Evolutionary conservation across 2,888 invertebrate species (phyloP).

Genomic region (Dromius quadrimaculatus): DNA sequence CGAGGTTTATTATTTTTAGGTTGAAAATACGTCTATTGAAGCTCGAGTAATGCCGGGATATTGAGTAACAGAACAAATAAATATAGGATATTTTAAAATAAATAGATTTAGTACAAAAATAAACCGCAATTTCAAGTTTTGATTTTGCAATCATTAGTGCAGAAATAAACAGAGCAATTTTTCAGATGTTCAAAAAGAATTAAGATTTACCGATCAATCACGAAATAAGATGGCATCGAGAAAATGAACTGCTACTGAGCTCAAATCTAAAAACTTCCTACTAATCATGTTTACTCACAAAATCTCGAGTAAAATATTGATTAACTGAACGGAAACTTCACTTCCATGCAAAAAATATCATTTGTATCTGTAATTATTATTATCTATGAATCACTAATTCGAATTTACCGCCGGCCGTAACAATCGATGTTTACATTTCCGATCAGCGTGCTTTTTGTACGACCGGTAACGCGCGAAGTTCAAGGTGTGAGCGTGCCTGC

Average conservation of each 20-base stretch:
- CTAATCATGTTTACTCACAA: no score
- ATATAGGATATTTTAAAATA: not conserved
- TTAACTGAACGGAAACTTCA: not conserved
- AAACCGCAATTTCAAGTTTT: not conserved
- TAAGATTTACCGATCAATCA: no score
- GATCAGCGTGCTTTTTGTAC: conserved; percentile 8
- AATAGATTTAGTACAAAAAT: not conserved
- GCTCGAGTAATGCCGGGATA: no score
- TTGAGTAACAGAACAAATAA: no score
- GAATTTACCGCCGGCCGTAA: not conserved
- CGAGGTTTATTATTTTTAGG: conserved; percentile 32
- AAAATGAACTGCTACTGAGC: no score
- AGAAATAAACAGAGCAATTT: no score
- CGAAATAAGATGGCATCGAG: no score
- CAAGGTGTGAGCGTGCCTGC: conserved; percentile 45
- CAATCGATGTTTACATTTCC: conserved; percentile 6
- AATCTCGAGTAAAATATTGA: no score
- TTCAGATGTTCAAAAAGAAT: no score
- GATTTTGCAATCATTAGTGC: no score
- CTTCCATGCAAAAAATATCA: not conserved
- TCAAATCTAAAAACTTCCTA: no score
- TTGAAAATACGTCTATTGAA: no score
- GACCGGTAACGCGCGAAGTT: conserved; percentile 43
- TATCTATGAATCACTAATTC: not conserved
- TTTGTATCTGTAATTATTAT: not conserved